Evolutionary conservation across 2,113 vertebrate species (phyloP).

Genomic region (Lipotes vexillifer): DNA sequence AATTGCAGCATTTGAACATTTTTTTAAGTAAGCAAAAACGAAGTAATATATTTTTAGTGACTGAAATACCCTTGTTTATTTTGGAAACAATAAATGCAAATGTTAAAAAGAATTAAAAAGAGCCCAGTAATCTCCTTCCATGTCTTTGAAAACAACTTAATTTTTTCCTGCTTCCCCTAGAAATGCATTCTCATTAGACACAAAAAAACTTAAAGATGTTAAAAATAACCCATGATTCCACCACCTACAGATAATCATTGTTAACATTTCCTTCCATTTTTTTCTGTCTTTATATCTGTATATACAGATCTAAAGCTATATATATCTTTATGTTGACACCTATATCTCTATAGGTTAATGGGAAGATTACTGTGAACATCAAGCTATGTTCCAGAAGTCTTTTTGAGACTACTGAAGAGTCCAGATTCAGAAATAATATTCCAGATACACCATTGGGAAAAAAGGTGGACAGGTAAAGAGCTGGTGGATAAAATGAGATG

Average conservation of each 20-base stretch:
- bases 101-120: not conserved
- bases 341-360: not conserved
- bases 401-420: not conserved
- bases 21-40: conserved; percentile 2
- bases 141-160: not conserved
- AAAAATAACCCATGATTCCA: not conserved
- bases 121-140: not conserved
- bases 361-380: not conserved
- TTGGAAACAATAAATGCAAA: not conserved
- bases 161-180: not conserved
- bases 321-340: not conserved
- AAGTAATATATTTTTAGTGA: conserved; percentile 3
- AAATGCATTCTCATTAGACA: not conserved
- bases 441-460: not conserved
- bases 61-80: conserved; percentile 30
- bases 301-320: not conserved
- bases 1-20: not conserved
- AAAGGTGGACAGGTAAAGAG: not conserved
- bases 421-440: not conserved
- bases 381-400: not conserved
- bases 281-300: not conserved
- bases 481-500: not conserved
- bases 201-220: not conserved
- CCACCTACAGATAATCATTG: not conserved
- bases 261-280: not conserved